A percentile compares a stretch with the other conserved stretches of the same genome.
phyloP scores from a whole-genome alignment of 2,888 invertebrate genomes.

The Ornithoptera alexandrae region DNA sequence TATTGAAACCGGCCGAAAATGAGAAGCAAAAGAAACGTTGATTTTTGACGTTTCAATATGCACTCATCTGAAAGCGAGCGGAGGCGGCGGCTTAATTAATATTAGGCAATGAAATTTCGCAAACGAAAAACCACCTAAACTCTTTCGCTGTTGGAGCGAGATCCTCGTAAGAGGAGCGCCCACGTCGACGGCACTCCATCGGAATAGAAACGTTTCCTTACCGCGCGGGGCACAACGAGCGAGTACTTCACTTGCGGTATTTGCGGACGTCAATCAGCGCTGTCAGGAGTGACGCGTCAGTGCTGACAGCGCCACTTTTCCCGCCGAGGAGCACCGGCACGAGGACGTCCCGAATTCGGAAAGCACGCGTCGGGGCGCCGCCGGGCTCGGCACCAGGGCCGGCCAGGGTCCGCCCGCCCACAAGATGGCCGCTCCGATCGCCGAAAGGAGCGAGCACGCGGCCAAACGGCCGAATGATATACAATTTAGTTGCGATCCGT shows the following conservation, averaged over 20 bases:
- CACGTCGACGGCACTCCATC: slow-evolving; percentile 58
- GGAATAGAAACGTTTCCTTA: slow-evolving; percentile 62
- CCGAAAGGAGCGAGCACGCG: slow-evolving; percentile 60
- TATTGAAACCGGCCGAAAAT: slow-evolving; percentile 73
- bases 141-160: slow-evolving; percentile 33
- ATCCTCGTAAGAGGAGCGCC: slow-evolving; percentile 37
- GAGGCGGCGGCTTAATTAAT: slow-evolving; percentile 61
- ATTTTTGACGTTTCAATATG: slow-evolving; percentile 77
- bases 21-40: slow-evolving; percentile 74
- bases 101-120: slow-evolving; percentile 42
- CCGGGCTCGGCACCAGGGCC: slow-evolving; percentile 47
- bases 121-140: slow-evolving; percentile 42
- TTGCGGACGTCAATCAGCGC: slow-evolving; percentile 76
- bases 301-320: too few relatives aligned
- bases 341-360: slow-evolving; percentile 74
- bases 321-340: slow-evolving; percentile 38
- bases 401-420: slow-evolving; percentile 71
- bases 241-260: slow-evolving; percentile 71
- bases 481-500: slow-evolving; percentile 79
- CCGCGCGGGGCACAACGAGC: slow-evolving; percentile 61
- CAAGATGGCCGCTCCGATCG: slow-evolving; percentile 79
- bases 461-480: slow-evolving; percentile 75
- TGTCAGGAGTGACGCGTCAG: slow-evolving; percentile 60
- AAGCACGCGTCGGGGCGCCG: slow-evolving; percentile 79
- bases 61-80: slow-evolving; percentile 63